Percentiles rank a stretch among this genome's conserved stretches.
phyloP scores from a whole-genome alignment of 2,113 vertebrate species.

The Macroglossus sobrinus region DNA sequence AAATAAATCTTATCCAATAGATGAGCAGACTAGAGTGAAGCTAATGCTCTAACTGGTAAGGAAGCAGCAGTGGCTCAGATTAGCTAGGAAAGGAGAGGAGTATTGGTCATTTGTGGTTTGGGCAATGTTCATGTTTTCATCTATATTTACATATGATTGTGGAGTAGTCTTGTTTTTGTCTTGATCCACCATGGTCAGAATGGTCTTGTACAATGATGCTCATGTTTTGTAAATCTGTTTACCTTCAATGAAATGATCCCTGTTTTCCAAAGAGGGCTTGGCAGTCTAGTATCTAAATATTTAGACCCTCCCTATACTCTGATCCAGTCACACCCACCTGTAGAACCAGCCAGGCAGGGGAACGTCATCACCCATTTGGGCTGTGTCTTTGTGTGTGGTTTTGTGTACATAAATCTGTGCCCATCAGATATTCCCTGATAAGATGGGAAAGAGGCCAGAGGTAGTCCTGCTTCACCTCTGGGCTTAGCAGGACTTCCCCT shows the following conservation, averaged over 20 bases:
- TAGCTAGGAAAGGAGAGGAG: not conserved
- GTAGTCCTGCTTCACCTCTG: conserved; percentile 13
- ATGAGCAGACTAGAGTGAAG: not conserved
- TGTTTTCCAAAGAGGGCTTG: conserved; percentile 48
- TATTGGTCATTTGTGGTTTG: conserved; percentile 41
- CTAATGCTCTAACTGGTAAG: not conserved
- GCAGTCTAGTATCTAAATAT: conserved; percentile 65
- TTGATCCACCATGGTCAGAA: not conserved
- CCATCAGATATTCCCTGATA: conserved; percentile 63
- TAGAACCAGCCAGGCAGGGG: conserved; percentile 65
- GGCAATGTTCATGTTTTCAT: not conserved
- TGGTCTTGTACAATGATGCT: not conserved
- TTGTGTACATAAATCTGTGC: conserved; percentile 54
- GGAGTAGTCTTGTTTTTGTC: conserved; percentile 18
- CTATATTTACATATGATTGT: conserved; percentile 36
- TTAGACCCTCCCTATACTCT: conserved; percentile 75
- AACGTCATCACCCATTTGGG: conserved; percentile 67
- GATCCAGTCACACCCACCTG: conserved; percentile 75
- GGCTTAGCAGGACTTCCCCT: not conserved
- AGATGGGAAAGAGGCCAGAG: conserved; percentile 59
- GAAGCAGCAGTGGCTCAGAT: not conserved
- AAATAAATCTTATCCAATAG: not conserved
- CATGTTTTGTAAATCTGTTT: not conserved
- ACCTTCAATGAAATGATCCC: conserved; percentile 39
- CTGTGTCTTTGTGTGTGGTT: conserved; percentile 62